Conservation (phyloP, 2,797 vertebrate species). For the Mionectes olivaceus region DNA sequence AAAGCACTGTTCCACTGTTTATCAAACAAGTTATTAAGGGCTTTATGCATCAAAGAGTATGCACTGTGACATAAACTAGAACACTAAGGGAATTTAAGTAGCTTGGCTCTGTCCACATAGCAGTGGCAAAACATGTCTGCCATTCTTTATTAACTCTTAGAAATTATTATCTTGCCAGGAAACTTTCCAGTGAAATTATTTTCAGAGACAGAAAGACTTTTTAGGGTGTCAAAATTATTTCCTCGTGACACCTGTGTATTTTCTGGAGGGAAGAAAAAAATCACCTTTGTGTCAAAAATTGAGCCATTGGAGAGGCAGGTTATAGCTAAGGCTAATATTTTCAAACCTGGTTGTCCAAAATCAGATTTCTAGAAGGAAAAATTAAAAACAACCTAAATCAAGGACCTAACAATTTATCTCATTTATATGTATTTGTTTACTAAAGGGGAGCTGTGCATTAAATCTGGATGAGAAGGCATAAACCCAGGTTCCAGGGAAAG, state of each 20-base stretch:
- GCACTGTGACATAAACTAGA: not conserved
- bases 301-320: rapidly evolving
- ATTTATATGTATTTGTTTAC: not conserved
- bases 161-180: not conserved
- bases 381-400: not conserved
- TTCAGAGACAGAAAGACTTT: not conserved
- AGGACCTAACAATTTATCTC: not conserved
- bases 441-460: not conserved
- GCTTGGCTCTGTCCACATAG: not conserved
- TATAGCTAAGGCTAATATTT: not conserved
- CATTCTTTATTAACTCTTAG: not conserved
- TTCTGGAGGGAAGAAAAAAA: not conserved
- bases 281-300: not conserved
- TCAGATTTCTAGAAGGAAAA: not conserved
- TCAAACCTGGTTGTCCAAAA: not conserved
- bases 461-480: not conserved
- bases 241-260: not conserved
- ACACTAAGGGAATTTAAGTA: not conserved
- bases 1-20: not conserved
- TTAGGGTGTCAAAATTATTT: not conserved
- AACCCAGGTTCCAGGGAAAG: not conserved
- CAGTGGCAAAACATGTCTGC: not conserved
- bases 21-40: not conserved
- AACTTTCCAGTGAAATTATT: not conserved
- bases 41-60: not conserved